phyloP scores from a whole-genome alignment of 2,888 invertebrate species.

The Digitonthophagus gazella region DNA sequence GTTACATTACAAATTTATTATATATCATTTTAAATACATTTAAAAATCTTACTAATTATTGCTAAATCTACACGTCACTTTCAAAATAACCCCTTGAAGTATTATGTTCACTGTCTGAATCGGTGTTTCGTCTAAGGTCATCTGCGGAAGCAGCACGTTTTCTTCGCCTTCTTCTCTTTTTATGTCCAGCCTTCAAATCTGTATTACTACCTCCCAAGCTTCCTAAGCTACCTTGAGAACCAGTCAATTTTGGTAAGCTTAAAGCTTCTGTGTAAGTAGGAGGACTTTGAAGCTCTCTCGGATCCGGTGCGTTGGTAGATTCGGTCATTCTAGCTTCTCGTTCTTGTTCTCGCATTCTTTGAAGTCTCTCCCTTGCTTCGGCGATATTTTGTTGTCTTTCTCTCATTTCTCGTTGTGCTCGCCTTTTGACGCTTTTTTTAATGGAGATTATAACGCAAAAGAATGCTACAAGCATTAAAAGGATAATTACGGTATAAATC shows the following conservation, averaged over 20 bases:
- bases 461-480: constrained; percentile 56
- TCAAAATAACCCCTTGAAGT: constrained; percentile 21
- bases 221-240: constrained; percentile 55
- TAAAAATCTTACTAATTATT: constrained; percentile 18
- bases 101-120: constrained; percentile 25
- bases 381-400: constrained; percentile 56
- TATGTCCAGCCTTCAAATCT: constrained; percentile 38
- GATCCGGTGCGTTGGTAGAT: constrained; percentile 64
- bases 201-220: constrained; percentile 42
- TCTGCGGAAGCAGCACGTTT: constrained; percentile 27
- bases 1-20: too few relatives aligned
- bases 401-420: constrained; percentile 50
- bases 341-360: constrained; percentile 53
- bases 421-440: constrained; percentile 57
- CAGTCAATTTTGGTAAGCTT: constrained; percentile 67
- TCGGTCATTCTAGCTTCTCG: constrained; percentile 48
- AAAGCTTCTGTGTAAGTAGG: constrained; percentile 78
- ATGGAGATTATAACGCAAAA: constrained; percentile 57
- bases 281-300: constrained; percentile 66
- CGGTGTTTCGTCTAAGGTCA: constrained; percentile 21
- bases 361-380: constrained; percentile 57
- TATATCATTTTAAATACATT: constrained; percentile 8
- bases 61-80: constrained; percentile 25
- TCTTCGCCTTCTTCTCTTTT: constrained; percentile 31
- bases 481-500: constrained; percentile 59